A percentile compares a stretch with the other conserved stretches of the same genome.
Conservation (phyloP, 2,113 vertebrate species). For the Myrmecophaga tridactyla region DNA sequence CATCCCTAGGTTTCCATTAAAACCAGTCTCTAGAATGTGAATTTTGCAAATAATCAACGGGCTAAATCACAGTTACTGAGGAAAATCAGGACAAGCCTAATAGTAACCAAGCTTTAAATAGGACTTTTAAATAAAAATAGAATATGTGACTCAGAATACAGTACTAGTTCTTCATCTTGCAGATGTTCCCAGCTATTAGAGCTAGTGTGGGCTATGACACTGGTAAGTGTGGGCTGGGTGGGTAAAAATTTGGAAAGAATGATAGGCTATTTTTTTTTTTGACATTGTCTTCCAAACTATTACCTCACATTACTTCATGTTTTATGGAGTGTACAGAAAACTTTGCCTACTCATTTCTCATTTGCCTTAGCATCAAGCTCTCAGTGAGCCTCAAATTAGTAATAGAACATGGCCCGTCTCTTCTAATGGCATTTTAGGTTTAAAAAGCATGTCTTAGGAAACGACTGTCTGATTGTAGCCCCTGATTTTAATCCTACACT, state of each 20-base stretch:
- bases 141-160: constrained; percentile 66
- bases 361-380: constrained; percentile 47
- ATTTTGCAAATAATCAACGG: constrained; percentile 57
- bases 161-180: constrained; percentile 58
- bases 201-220: constrained; percentile 30
- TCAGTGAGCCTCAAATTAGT: constrained; percentile 39
- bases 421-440: constrained; percentile 40
- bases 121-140: constrained; percentile 68
- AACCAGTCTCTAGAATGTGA: background rate
- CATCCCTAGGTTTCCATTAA: background rate
- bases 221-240: constrained; percentile 1
- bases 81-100: constrained; percentile 65
- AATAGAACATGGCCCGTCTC: background rate
- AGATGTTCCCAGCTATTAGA: constrained; percentile 48
- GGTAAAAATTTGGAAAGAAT: constrained; percentile 10
- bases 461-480: background rate
- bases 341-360: constrained; percentile 28
- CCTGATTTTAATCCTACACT: constrained; percentile 38
- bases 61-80: constrained; percentile 47
- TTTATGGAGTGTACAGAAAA: constrained; percentile 28
- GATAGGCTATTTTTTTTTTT: background rate
- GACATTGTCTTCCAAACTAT: background rate
- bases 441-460: constrained; percentile 29
- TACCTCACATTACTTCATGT: constrained; percentile 1
- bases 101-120: constrained; percentile 59